A percentile compares a stretch with the other conserved stretches of the same genome.
Conservation (phyloP, 2,888 invertebrate species). For the Tipula confusa region DNA sequence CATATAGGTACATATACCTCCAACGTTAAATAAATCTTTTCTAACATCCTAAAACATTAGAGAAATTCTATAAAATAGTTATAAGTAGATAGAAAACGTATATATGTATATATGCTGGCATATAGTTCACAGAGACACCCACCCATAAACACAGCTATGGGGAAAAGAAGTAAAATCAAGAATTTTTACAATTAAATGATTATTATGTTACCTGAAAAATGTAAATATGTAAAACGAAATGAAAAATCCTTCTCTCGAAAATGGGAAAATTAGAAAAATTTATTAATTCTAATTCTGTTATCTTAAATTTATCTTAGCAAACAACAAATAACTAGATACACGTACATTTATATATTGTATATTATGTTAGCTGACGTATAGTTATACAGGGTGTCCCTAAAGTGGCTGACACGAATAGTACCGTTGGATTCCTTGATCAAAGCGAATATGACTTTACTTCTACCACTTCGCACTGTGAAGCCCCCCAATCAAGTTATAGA, state of each 20-base stretch:
- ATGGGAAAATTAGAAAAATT: not conserved
- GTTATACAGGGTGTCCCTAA: no score
- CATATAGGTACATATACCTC: not conserved
- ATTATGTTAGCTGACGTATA: no score
- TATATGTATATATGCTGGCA: not conserved
- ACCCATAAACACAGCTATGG: not conserved
- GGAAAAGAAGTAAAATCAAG: not conserved
- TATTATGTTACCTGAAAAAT: not conserved
- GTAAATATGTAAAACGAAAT: not conserved
- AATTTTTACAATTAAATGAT: constrained; percentile 1
- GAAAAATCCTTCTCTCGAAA: not conserved
- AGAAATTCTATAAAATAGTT: not conserved
- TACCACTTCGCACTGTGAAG: no score
- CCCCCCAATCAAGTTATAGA: no score
- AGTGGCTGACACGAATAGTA: no score
- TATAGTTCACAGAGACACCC: not conserved
- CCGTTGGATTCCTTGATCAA: no score
- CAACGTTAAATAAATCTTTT: not conserved
- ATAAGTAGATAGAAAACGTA: not conserved
- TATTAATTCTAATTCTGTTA: constrained; percentile 15
- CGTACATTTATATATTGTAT: not conserved
- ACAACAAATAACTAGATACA: not conserved
- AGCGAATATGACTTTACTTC: no score
- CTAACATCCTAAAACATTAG: not conserved
- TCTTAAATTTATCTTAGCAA: not conserved